Evolutionary conservation across 2,113 vertebrate species (phyloP), one percentile per base, ranked within the genome.

Genomic region (Lepus americanus): DNA sequence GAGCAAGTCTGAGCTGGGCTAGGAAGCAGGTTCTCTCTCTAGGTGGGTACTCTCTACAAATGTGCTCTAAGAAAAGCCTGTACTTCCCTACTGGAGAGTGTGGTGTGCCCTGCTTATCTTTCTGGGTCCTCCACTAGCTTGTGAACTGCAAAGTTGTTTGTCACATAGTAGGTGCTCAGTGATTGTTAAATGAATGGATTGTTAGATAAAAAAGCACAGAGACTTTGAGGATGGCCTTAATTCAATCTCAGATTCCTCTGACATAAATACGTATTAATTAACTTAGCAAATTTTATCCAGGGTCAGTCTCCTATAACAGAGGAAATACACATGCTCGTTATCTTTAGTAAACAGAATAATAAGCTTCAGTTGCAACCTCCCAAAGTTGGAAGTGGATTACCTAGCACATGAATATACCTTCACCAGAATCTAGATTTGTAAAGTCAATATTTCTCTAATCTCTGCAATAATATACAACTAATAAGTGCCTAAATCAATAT

Each of bases 401-500:
- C 16, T 67, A 72, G 7, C 8, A 8, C 61, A 67, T 77, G 31
- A 84, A 44, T 36, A 51, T 7, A 53, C 89, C 64, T 90, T 33
- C 31, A 44, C 1, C 49, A 36, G 27, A 1, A 19, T 59, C 70
- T 22, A 23, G 4, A 86, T 86, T 59, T 39, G 17, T 51, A 89
- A 91, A 87, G 19, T 49, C 27, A 95, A 5, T 86, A 20, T 85
- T 82, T 25, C 31, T 79, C 67, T 82, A 93, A 89, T 94, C 89
- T 89, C 63, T 83, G 89, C 63, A 82, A 9, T 92, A 91, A 81
- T 81, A 84, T 49, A 51, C 51, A 80, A 33, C 53, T 67, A 77
- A 74, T 83, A 83, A 95, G 61, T 80, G 59, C 89, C 91, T 84
- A 94, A 85, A 59, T 93, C 94, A 97, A 96, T 97, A 97, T 81